Evolutionary conservation across 2,113 vertebrate genomes (phyloP).

Genomic region (Paralichthys olivaceus): DNA sequence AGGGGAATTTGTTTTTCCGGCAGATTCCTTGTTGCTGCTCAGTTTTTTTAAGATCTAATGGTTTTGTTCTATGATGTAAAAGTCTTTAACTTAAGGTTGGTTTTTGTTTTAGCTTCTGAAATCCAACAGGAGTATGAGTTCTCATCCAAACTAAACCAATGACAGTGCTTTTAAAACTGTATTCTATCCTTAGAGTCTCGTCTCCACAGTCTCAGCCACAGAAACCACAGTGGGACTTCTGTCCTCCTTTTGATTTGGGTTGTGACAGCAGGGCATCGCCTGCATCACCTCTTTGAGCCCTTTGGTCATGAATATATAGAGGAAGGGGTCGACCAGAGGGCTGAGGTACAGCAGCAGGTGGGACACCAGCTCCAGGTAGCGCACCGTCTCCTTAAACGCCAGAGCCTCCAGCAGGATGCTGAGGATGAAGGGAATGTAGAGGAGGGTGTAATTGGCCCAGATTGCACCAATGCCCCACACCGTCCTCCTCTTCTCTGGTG

Average conservation of each 20-base stretch:
- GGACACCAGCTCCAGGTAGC: constrained; percentile 60
- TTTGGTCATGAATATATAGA: constrained; percentile 73
- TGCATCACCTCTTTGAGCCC: constrained; percentile 64
- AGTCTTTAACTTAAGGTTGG: too few species aligned
- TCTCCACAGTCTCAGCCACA: constrained; percentile 67
- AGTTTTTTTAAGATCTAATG: too few species aligned
- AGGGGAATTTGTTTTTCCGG: too few species aligned
- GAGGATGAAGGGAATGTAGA: constrained; percentile 74
- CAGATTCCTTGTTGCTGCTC: too few species aligned
- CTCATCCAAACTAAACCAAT: too few species aligned
- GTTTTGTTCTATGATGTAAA: too few species aligned
- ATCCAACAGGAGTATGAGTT: too few species aligned
- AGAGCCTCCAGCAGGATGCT: constrained; percentile 69
- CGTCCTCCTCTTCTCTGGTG: constrained; percentile 56
- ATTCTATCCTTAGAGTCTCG: constrained; percentile 41
- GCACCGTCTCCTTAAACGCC: constrained; percentile 36
- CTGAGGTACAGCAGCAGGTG: constrained; percentile 73
- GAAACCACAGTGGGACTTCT: constrained; percentile 48
- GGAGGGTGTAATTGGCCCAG: constrained; percentile 71
- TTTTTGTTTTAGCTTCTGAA: too few species aligned
- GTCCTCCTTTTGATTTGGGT: background rate
- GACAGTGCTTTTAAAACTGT: too few species aligned
- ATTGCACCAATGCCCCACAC: constrained; percentile 54
- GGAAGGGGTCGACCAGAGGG: constrained; percentile 77
- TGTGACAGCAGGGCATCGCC: constrained; percentile 64